Percentiles rank a stretch among this genome's conserved stretches.
These are phyloP conservation scores for Laothoe populi DNA, from an alignment of 2,888 invertebrate species.

Conservation along the genomic window DNA sequence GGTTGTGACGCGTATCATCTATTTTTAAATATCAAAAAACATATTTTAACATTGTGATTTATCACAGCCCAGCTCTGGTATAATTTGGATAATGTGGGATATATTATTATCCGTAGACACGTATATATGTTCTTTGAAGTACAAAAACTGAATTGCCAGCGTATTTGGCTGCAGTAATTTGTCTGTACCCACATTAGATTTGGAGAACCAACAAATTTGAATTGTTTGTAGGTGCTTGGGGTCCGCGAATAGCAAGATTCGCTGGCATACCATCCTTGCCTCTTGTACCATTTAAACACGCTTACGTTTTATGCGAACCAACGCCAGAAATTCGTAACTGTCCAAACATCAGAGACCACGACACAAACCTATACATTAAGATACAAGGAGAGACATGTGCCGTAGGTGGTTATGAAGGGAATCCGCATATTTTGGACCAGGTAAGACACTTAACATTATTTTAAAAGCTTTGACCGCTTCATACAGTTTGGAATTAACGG, in stretches of 20 bases:
- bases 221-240: constrained; percentile 88
- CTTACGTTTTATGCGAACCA: constrained; percentile 93
- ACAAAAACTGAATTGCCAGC: too few species aligned
- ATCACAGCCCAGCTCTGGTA: too few species aligned
- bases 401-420: constrained; percentile 94
- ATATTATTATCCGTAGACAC: too few species aligned
- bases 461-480: too few species aligned
- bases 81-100: too few species aligned
- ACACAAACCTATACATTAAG: constrained; percentile 92
- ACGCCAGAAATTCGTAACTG: constrained; percentile 89
- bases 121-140: too few species aligned
- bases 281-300: constrained; percentile 93
- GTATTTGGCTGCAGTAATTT: too few species aligned
- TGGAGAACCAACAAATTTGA: background rate
- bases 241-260: constrained; percentile 88
- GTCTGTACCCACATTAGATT: too few species aligned
- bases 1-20: too few species aligned
- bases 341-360: constrained; percentile 95
- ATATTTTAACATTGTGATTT: too few species aligned
- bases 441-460: constrained; percentile 59
- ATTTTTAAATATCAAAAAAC: too few species aligned
- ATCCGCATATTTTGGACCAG: constrained; percentile 92
- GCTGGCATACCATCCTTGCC: constrained; percentile 89
- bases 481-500: background rate
- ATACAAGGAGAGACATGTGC: constrained; percentile 93